A percentile compares a stretch with the other conserved stretches of the same genome.
phyloP scores from a whole-genome alignment of 2,797 vertebrate genomes.

The Bufotes viridis region DNA sequence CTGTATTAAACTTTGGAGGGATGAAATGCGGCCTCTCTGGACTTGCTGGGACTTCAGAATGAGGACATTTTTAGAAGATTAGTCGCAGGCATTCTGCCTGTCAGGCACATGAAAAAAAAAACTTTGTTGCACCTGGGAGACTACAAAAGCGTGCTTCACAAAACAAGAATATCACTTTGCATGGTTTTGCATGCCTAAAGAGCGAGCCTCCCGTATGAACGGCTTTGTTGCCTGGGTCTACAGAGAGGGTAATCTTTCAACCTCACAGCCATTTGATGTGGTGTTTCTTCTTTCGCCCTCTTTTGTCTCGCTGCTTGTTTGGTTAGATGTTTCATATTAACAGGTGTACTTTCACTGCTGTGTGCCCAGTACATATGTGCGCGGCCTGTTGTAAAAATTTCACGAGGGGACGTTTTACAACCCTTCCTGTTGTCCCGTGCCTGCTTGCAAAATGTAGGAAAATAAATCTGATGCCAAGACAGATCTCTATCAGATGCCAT shows the following conservation, averaged over 20 bases:
- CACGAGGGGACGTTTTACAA: neutral
- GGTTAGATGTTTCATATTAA: conserved; percentile 64
- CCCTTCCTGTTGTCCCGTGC: neutral
- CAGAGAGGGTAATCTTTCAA: conserved; percentile 57
- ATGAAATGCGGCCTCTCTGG: neutral
- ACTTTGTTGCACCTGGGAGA: conserved; percentile 64
- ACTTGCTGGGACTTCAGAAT: conserved; percentile 65
- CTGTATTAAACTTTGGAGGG: neutral
- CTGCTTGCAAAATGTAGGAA: neutral
- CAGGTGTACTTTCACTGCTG: conserved; percentile 66
- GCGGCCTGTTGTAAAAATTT: conserved; percentile 55
- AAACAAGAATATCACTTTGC: conserved; percentile 60
- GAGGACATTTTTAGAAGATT: conserved; percentile 65
- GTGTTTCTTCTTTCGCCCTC: conserved; percentile 57
- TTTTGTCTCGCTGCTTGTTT: conserved; percentile 64
- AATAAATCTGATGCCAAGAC: neutral
- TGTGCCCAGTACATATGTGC: conserved; percentile 64
- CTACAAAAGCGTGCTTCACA: conserved; percentile 61
- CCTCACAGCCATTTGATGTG: conserved; percentile 66
- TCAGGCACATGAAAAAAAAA: conserved; percentile 56
- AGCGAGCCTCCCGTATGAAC: conserved; percentile 33
- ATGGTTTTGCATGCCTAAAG: conserved; percentile 52
- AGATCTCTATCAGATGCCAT: neutral
- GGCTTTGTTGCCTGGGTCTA: conserved; percentile 50
- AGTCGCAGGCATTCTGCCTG: conserved; percentile 56